These are phyloP conservation scores for Drosophila kanekoi DNA, from an alignment of 2,888 invertebrate genomes.

Conservation along the genomic window DNA sequence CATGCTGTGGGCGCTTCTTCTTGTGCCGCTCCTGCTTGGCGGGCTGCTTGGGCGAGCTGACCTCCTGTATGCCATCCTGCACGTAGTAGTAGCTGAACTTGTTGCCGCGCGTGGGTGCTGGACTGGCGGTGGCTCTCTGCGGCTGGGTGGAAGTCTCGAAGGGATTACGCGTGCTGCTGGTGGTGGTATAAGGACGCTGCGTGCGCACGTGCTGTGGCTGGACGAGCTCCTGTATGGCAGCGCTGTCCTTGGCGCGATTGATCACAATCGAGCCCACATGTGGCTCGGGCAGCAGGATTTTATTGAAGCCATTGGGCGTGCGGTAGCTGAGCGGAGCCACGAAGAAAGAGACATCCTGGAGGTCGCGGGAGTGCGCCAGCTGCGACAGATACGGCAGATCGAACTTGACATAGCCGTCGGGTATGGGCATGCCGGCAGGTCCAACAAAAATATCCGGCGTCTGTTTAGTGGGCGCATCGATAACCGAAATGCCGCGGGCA, in stretches of 20 bases:
- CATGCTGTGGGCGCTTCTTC: conserved; percentile 81
- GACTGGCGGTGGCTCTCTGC: conserved; percentile 20
- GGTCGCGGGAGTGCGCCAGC: conserved; percentile 86
- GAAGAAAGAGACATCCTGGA: conserved; percentile 92
- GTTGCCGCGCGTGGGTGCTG: conserved; percentile 75
- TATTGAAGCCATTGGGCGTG: conserved; percentile 93
- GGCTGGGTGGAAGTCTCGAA: conserved; percentile 66
- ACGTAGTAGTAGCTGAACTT: conserved; percentile 81
- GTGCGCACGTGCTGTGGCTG: conserved; percentile 54
- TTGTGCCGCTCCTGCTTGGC: conserved; percentile 82
- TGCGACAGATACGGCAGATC: conserved; percentile 92
- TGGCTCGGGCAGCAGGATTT: conserved; percentile 93
- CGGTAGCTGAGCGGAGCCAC: conserved; percentile 94
- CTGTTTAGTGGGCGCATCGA: conserved; percentile 89
- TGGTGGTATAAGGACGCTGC: conserved; percentile 57
- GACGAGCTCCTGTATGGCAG: conserved; percentile 16
- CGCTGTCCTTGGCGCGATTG: conserved; percentile 85
- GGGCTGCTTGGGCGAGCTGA: conserved; percentile 78
- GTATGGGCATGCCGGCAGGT: conserved; percentile 90
- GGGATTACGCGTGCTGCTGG: conserved; percentile 56
- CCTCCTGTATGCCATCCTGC: conserved; percentile 82
- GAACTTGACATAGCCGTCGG: conserved; percentile 91
- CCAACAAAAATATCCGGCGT: conserved; percentile 93
- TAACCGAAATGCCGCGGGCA: conserved; percentile 91
- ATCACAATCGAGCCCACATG: conserved; percentile 95